Conservation (phyloP, 1,140 invertebrate genomes). For the Coenobita brevimanus region DNA sequence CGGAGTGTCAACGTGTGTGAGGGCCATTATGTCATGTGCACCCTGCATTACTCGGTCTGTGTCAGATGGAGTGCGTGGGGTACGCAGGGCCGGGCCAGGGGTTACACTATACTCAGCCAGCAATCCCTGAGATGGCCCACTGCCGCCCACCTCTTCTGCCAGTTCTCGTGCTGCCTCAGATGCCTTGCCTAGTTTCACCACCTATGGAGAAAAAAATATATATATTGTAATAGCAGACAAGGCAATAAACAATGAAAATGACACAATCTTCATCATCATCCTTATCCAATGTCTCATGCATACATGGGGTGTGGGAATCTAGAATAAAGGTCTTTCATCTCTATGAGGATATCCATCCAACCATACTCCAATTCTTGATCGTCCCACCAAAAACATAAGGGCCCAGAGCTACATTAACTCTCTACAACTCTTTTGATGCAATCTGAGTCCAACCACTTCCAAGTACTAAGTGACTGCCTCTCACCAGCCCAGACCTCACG, state of each 20-base stretch:
- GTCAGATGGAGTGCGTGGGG: constrained; percentile 88
- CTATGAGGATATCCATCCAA: too few relatives aligned
- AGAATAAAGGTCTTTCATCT: too few relatives aligned
- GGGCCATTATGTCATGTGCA: constrained; percentile 98
- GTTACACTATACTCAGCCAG: constrained; percentile 94
- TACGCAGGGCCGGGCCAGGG: constrained; percentile 80
- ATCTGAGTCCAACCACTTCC: too few relatives aligned
- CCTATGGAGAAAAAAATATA: constrained; percentile 77
- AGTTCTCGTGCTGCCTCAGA: constrained; percentile 95
- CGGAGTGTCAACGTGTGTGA: constrained; percentile 97
- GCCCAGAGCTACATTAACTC: too few relatives aligned
- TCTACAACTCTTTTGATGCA: too few relatives aligned
- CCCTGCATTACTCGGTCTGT: constrained; percentile 84
- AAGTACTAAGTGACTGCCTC: too few relatives aligned
- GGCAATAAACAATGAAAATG: constrained; percentile 19
- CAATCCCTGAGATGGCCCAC: constrained; percentile 86
- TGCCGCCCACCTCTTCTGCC: constrained; percentile 87
- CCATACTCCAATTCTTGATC: too few relatives aligned
- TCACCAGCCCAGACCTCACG: too few relatives aligned
- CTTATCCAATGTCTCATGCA: too few relatives aligned
- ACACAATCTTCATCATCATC: too few relatives aligned
- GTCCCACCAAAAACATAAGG: too few relatives aligned
- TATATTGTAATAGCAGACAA: constrained; percentile 15
- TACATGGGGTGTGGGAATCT: too few relatives aligned
- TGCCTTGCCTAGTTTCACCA: constrained; percentile 96